These are phyloP conservation scores for Nothocercus nigrocapillus DNA, from an alignment of 2,113 vertebrate genomes.

Conservation along the genomic window DNA sequence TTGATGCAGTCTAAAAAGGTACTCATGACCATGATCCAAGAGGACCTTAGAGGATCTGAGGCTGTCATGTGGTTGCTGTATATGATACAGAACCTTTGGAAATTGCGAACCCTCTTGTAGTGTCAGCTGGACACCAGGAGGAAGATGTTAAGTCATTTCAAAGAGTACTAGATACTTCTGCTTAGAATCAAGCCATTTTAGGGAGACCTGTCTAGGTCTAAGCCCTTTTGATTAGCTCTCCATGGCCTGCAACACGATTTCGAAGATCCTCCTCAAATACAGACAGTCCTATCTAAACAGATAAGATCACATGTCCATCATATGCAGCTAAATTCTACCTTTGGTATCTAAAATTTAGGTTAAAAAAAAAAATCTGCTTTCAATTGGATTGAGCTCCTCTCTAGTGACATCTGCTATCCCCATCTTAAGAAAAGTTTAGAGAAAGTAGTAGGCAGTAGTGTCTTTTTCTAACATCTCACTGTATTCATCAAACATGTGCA, in stretches of 20 bases:
- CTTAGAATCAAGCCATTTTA: neutral
- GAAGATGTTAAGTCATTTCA: neutral
- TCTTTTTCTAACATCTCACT: neutral
- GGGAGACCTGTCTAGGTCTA: neutral
- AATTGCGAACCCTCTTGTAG: neutral
- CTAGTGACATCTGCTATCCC: neutral
- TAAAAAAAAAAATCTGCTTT: neutral
- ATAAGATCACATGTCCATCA: neutral
- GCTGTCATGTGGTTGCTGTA: neutral
- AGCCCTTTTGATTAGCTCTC: neutral
- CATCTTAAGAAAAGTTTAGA: neutral
- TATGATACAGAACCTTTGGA: neutral
- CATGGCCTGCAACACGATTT: neutral
- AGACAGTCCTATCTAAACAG: neutral
- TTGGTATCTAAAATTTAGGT: neutral
- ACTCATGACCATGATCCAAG: neutral
- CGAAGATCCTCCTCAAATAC: neutral
- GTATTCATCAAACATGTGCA: neutral
- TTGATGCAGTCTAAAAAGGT: neutral
- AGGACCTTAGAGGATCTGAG: neutral
- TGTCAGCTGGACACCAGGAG: neutral
- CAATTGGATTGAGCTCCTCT: neutral
- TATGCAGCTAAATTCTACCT: neutral
- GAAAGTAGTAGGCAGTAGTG: neutral
- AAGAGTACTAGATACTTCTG: neutral